Evolutionary conservation across 2,797 vertebrate species (phyloP).

Genomic region (Bovichtus diacanthus): DNA sequence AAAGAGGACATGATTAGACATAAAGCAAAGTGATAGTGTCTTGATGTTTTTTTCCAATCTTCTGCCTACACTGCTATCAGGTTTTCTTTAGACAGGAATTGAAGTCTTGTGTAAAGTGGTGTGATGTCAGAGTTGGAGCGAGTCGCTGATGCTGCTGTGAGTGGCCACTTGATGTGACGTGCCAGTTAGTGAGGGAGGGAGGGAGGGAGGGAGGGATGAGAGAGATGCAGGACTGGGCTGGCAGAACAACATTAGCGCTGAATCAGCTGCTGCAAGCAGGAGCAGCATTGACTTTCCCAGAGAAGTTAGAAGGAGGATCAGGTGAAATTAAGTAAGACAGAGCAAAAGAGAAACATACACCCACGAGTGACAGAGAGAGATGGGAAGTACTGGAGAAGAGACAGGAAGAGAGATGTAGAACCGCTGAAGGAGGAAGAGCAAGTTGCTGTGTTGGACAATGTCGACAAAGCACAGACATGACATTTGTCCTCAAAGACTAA

Average conservation of each 20-base stretch:
- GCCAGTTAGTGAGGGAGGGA: slow-evolving; percentile 37
- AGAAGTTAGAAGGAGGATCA: slow-evolving; percentile 62
- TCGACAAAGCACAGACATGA: slow-evolving; percentile 58
- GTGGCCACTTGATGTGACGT: slow-evolving; percentile 68
- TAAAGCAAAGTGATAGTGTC: background rate
- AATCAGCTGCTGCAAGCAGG: slow-evolving; percentile 81
- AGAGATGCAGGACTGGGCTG: slow-evolving; percentile 53
- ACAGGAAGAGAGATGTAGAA: slow-evolving; percentile 57
- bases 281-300: slow-evolving; percentile 77
- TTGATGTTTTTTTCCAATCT: slow-evolving; percentile 12
- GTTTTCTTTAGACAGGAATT: slow-evolving; percentile 53
- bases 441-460: slow-evolving; percentile 60
- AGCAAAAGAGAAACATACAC: slow-evolving; percentile 46
- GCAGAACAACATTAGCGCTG: slow-evolving; percentile 76
- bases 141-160: slow-evolving; percentile 53
- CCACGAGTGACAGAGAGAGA: slow-evolving; percentile 40
- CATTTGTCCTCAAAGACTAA: slow-evolving; percentile 44
- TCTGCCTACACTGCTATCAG: slow-evolving; percentile 34
- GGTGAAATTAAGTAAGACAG: slow-evolving; percentile 60
- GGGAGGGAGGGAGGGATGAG: slow-evolving; percentile 39
- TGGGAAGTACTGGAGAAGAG: slow-evolving; percentile 52
- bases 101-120: slow-evolving; percentile 58
- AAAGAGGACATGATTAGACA: slow-evolving; percentile 3
- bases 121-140: slow-evolving; percentile 64
- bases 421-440: slow-evolving; percentile 58